Evolutionary conservation across 2,797 vertebrate genomes (phyloP).

Genomic region (Apogon hyalosoma): DNA sequence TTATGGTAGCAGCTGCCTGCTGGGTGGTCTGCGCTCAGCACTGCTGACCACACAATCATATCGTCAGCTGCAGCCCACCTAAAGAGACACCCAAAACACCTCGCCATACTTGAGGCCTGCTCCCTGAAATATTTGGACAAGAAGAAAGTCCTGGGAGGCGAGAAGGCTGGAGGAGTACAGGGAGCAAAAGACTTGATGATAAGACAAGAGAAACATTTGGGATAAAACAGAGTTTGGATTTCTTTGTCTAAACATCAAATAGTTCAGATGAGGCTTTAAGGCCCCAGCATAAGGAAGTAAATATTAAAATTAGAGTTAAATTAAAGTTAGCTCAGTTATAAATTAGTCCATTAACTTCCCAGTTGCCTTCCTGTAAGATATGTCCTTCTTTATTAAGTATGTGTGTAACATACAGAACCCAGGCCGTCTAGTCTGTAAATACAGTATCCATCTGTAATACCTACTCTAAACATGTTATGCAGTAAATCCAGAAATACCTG

Average conservation of each 20-base stretch:
- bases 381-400: slow-evolving; percentile 13
- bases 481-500: slow-evolving; percentile 35
- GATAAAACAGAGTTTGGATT: slow-evolving; percentile 53
- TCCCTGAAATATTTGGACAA: slow-evolving; percentile 81
- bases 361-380: slow-evolving; percentile 32
- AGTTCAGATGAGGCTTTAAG: slow-evolving; percentile 35
- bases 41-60: slow-evolving; percentile 77
- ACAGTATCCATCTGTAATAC: slow-evolving; percentile 32
- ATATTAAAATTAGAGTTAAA: slow-evolving; percentile 33
- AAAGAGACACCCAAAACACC: slow-evolving; percentile 79
- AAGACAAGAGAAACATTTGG: slow-evolving; percentile 79
- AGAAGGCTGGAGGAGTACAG: slow-evolving; percentile 51
- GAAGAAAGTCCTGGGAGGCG: slow-evolving; percentile 48
- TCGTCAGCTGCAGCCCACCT: slow-evolving; percentile 79
- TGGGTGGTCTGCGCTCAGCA: slow-evolving; percentile 83
- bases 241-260: slow-evolving; percentile 68
- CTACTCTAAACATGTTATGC: slow-evolving; percentile 29
- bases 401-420: slow-evolving; percentile 24
- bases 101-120: slow-evolving; percentile 79
- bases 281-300: slow-evolving; percentile 9
- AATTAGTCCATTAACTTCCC: slow-evolving; percentile 28
- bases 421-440: neutral
- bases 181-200: slow-evolving; percentile 65
- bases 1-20: slow-evolving; percentile 72
- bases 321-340: slow-evolving; percentile 10